Percentiles rank a stretch among this genome's conserved stretches.
These are phyloP conservation scores for Drosophila pseudoananassae DNA, from an alignment of 1,140 invertebrate species.

Conservation along the genomic window DNA sequence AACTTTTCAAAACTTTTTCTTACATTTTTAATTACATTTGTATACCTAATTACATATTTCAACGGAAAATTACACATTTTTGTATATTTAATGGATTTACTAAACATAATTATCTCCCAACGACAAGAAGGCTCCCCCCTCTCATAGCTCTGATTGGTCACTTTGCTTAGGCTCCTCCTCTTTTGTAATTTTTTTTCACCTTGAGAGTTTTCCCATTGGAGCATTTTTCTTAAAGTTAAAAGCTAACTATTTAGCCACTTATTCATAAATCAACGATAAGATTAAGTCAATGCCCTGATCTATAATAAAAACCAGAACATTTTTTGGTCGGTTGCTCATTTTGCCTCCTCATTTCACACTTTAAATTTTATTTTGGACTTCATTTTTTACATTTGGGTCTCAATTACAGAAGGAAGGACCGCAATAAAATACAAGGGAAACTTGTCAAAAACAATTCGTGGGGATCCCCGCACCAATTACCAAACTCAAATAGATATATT, in stretches of 20 bases:
- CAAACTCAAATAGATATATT: constrained; percentile 63
- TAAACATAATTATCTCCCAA: background rate
- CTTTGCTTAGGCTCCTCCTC: background rate
- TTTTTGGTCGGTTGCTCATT: background rate
- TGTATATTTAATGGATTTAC: background rate
- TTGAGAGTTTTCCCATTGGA: constrained; percentile 4
- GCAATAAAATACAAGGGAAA: constrained; percentile 37
- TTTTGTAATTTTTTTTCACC: background rate
- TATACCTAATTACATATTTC: too few species aligned
- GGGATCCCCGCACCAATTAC: constrained; percentile 60
- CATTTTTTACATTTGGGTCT: constrained; percentile 8
- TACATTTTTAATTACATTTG: too few species aligned
- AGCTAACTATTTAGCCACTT: background rate
- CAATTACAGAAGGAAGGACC: constrained; percentile 18
- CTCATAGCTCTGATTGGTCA: background rate
- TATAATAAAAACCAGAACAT: background rate
- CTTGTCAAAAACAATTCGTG: constrained; percentile 57
- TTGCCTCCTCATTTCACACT: background rate
- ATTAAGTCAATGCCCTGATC: background rate
- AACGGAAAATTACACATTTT: background rate
- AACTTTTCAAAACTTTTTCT: too few species aligned
- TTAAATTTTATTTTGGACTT: background rate
- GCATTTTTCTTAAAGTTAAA: background rate
- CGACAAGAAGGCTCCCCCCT: background rate
- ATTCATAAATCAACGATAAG: background rate